Evolutionary conservation across 2,797 vertebrate genomes (phyloP).

Genomic region (Molossus alvarezi): DNA sequence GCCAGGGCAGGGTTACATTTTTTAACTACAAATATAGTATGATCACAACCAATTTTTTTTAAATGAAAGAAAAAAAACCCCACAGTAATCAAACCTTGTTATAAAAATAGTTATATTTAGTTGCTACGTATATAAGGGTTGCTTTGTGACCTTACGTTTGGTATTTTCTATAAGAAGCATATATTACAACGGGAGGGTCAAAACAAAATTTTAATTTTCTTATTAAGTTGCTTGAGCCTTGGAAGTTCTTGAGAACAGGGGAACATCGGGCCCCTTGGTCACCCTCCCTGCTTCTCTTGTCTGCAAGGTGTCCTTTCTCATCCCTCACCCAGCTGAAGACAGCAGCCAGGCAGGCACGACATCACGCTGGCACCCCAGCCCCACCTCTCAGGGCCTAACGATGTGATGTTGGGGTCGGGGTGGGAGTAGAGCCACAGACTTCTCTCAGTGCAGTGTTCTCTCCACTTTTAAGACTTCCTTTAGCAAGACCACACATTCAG

Average conservation of each 20-base stretch:
- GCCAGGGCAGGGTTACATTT: background rate
- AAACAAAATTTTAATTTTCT: background rate
- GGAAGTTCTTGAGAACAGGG: background rate
- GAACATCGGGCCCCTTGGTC: background rate
- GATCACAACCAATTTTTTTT: background rate
- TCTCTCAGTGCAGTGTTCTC: background rate
- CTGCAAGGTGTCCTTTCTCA: background rate
- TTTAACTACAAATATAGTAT: background rate
- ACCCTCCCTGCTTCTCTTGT: fast-evolving
- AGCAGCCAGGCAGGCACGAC: background rate
- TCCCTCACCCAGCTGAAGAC: background rate
- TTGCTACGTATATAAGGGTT: background rate
- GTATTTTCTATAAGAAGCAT: background rate
- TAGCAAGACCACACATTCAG: background rate
- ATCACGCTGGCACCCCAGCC: fast-evolving
- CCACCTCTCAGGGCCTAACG: background rate
- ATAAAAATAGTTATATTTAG: background rate
- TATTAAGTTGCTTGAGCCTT: background rate
- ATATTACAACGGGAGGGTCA: background rate
- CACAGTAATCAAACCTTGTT: background rate
- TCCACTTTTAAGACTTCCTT: background rate
- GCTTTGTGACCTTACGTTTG: background rate
- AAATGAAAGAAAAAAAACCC: background rate
- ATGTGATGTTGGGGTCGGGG: background rate
- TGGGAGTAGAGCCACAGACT: background rate